phyloP scores from a whole-genome alignment of 1,140 invertebrate genomes.

The Lutraria rhynchaena region DNA sequence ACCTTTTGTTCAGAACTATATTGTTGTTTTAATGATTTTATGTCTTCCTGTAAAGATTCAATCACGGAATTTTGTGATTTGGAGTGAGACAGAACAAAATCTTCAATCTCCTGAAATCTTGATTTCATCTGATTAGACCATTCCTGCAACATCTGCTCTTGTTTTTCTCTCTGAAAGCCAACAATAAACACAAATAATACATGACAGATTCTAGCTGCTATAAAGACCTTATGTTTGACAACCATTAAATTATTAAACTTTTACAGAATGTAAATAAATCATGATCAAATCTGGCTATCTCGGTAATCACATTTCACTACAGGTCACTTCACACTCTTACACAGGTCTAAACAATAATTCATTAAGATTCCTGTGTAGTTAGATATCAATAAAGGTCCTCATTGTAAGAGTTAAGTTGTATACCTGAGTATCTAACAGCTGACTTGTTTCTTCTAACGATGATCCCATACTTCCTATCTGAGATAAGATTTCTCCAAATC shows the following conservation, averaged over 20 bases:
- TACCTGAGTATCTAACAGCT: constrained; percentile 8
- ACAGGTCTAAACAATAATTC: too few relatives aligned
- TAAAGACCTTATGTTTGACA: too few relatives aligned
- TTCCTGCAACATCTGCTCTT: background rate
- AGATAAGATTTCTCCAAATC: background rate
- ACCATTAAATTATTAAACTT: too few relatives aligned
- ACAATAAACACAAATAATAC: background rate
- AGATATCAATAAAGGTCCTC: too few relatives aligned
- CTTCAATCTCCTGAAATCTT: background rate
- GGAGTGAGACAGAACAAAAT: background rate
- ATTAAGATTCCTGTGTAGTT: too few relatives aligned
- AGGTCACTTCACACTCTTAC: too few relatives aligned
- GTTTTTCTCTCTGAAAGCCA: background rate
- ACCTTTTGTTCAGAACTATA: constrained; percentile 4
- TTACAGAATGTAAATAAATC: too few relatives aligned
- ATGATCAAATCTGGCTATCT: too few relatives aligned
- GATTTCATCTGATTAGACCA: background rate
- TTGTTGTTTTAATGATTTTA: background rate
- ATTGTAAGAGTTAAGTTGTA: background rate
- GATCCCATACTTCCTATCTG: background rate
- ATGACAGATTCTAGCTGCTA: too few relatives aligned
- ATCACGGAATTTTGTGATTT: background rate
- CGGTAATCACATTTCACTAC: too few relatives aligned
- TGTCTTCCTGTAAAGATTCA: background rate
- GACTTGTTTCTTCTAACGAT: background rate